Evolutionary conservation across 2,888 invertebrate genomes (phyloP).

Genomic region (Eristalis tenax): DNA sequence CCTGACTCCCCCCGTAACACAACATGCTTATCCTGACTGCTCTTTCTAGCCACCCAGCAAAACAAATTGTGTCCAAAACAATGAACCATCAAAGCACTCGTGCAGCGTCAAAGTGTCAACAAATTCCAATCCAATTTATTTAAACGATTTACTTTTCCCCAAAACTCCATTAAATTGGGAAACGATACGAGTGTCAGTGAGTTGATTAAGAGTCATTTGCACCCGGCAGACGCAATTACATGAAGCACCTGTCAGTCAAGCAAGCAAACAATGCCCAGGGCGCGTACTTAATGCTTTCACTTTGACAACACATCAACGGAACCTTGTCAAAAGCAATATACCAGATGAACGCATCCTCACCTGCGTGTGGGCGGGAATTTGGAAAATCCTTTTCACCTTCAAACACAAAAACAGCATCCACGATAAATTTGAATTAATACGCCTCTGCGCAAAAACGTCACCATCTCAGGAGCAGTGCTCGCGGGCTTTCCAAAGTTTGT

Average conservation of each 20-base stretch:
- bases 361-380: neutral
- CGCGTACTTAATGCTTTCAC: neutral
- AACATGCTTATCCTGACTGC: no score
- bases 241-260: neutral
- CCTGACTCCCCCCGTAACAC: no score
- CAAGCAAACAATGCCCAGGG: neutral
- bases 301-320: neutral
- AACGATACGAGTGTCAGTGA: neutral
- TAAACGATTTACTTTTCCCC: neutral
- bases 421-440: neutral
- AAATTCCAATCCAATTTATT: neutral
- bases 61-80: no score
- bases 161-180: neutral
- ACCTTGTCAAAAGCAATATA: neutral
- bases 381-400: neutral
- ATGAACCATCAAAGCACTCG: no score
- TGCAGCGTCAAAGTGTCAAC: no score
- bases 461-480: neutral
- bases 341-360: neutral
- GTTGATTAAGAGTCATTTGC: neutral
- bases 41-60: no score
- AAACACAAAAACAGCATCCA: neutral
- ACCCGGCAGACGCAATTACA: neutral
- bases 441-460: neutral
- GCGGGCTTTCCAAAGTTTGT: neutral